Evolutionary conservation across 2,888 invertebrate species (phyloP), one percentile per base, ranked within the genome.

Genomic region (Pristionchus entomophagus): DNA sequence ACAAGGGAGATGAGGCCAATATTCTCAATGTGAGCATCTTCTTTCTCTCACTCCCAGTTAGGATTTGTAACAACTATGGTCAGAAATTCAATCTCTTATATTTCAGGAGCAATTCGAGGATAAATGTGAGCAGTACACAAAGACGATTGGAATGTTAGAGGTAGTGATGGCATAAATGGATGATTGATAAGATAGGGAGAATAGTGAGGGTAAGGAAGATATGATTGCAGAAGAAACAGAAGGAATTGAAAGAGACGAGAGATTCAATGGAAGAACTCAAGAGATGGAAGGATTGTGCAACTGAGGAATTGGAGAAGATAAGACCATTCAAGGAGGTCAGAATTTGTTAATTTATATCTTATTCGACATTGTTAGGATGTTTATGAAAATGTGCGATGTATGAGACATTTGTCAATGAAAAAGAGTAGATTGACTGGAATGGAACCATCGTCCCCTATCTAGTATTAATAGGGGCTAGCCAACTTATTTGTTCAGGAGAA

Each of bases 101-200:
- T 69, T 78, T 29, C 45, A 87, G 82, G 85, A 35, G 29, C 78
- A 29, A 45, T 88, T 35, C 56, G 84, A 77, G 35, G 45, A 86
- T 45, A 90, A 89, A 51, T 87, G 88, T 41, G 88, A 91, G 45
- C 88, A 91, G 84, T 88, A 87, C 85, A 85, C 85, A 49, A 84
- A 86, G 26, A 80, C 84, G 12, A 82, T 89, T n/a, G 35, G 53
- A 2, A 53, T 73, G 32, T 38, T 91, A 29, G 89, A 91, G 80
- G 82, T 82, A n/a, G 41, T 41, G 62, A 14, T 26, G 26, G n/a
- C 5, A 56, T 56, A 22, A 56, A 29, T 62, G 1, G 26, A 59
- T 19, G 22, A 19, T 10, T 53, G 53, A 53, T n/a, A 51, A n/a
- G n/a, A n/a, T 45, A 56, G 19, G 56, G n/a, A 69, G 38, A 69